Percentiles rank a stretch among this genome's conserved stretches.
These are phyloP conservation scores for Andricus curvator DNA, from an alignment of 2,888 invertebrate species.

Conservation along the genomic window DNA sequence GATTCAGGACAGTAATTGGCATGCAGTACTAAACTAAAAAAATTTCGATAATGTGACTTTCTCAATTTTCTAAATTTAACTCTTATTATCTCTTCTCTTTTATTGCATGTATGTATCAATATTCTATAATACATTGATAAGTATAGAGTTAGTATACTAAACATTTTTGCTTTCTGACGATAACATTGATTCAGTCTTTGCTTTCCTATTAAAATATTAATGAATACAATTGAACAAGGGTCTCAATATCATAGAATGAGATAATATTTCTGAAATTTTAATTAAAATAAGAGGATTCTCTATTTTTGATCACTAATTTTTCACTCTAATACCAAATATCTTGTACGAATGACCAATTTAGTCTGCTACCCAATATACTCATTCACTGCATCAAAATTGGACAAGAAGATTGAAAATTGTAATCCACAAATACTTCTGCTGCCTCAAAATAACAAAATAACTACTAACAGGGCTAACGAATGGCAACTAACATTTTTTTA, in stretches of 20 bases:
- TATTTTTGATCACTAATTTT: background rate
- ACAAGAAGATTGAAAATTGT: background rate
- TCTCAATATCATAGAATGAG: too few relatives aligned
- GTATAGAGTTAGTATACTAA: background rate
- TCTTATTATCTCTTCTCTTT: background rate
- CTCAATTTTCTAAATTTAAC: slow-evolving; percentile 5
- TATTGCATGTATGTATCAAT: background rate
- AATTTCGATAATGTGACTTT: background rate
- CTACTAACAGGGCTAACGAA: background rate
- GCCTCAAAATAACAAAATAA: slow-evolving; percentile 3
- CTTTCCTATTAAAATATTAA: too few relatives aligned
- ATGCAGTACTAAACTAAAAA: slow-evolving; percentile 13
- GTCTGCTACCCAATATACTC: slow-evolving; percentile 67
- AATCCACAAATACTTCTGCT: background rate
- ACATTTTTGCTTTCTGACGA: background rate
- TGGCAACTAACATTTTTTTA: background rate
- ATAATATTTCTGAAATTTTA: background rate
- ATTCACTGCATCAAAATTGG: slow-evolving; percentile 19
- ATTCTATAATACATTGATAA: slow-evolving; percentile 7
- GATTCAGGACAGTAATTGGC: background rate
- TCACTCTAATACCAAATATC: background rate
- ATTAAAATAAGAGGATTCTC: background rate
- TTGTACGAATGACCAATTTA: slow-evolving; percentile 71
- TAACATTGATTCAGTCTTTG: background rate
- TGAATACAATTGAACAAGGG: too few relatives aligned